Evolutionary conservation across 2,797 vertebrate species (phyloP).

Genomic region (Podargus strigoides): DNA sequence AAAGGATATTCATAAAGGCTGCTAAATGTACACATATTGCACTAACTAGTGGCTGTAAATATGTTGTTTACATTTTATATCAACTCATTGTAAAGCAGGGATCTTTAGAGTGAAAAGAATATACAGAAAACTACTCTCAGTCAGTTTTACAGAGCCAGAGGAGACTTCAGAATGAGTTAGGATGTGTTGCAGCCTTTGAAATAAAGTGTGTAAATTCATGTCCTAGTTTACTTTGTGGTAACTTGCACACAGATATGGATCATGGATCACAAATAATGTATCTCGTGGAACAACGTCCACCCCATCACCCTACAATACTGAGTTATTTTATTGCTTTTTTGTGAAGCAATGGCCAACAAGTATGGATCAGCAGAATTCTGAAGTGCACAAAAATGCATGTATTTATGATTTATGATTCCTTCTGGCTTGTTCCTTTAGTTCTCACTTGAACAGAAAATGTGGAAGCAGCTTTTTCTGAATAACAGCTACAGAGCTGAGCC

Average conservation of each 20-base stretch:
- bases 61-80: constrained; percentile 63
- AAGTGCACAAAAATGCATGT: not conserved
- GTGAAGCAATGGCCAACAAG: not conserved
- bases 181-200: not conserved
- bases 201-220: not conserved
- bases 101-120: not conserved
- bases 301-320: not conserved
- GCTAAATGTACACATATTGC: constrained; percentile 44
- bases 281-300: not conserved
- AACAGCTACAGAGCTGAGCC: not conserved
- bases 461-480: not conserved
- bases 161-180: not conserved
- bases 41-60: constrained; percentile 50
- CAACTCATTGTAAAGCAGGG: not conserved
- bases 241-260: not conserved
- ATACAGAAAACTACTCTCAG: not conserved
- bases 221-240: not conserved
- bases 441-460: not conserved
- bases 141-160: not conserved
- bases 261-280: not conserved
- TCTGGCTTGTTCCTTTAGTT: not conserved
- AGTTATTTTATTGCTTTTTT: not conserved
- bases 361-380: not conserved
- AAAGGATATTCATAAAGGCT: constrained; percentile 55
- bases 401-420: not conserved